Evolutionary conservation across 2,113 vertebrate species (phyloP).

Genomic region (Ciconia boyciana): DNA sequence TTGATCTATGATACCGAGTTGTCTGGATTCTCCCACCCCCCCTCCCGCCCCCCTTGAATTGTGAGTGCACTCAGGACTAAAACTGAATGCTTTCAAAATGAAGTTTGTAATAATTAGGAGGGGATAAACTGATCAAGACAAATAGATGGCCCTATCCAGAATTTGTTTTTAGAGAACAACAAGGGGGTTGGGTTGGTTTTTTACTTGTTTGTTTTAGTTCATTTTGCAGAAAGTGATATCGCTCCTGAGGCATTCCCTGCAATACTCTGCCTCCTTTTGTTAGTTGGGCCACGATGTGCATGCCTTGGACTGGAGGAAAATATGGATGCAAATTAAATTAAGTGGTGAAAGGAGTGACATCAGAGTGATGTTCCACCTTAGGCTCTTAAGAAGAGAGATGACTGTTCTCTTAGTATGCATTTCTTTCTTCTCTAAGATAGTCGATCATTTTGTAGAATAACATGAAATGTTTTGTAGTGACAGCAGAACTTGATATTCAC

Average conservation of each 20-base stretch:
- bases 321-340: background rate
- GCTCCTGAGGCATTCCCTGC: background rate
- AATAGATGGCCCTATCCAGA: background rate
- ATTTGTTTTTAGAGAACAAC: background rate
- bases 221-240: background rate
- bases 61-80: background rate
- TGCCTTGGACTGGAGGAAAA: background rate
- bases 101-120: background rate
- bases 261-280: background rate
- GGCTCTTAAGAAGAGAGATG: background rate
- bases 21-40: background rate
- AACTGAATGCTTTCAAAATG: background rate
- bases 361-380: background rate
- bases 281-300: background rate
- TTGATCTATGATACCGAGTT: background rate
- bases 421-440: background rate
- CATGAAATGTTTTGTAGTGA: slow-evolving; percentile 32
- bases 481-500: background rate
- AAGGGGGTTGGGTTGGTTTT: background rate
- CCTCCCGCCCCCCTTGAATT: background rate
- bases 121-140: background rate
- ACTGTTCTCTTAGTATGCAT: background rate
- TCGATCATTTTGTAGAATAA: slow-evolving; percentile 6
- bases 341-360: background rate
- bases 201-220: background rate